Conservation (phyloP, 2,113 vertebrate species). For the Poeciliopsis retropinna region DNA sequence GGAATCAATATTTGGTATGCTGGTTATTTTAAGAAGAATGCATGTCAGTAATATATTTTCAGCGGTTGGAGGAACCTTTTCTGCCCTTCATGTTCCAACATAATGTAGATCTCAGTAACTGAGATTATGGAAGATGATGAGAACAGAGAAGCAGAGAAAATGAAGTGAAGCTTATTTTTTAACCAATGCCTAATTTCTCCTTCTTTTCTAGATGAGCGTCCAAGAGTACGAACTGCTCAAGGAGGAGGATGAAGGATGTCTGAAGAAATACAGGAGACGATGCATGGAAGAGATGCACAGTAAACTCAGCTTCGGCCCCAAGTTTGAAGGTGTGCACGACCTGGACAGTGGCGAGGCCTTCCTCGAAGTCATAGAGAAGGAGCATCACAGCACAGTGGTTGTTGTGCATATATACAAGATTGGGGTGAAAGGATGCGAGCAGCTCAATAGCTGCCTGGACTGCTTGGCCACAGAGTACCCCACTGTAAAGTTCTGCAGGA, state of each 20-base stretch:
- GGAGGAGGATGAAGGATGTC: constrained; percentile 89
- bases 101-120: neutral
- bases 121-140: neutral
- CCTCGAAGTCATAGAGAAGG: constrained; percentile 92
- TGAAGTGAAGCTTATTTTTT: neutral
- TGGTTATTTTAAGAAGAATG: neutral
- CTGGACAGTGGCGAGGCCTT: constrained; percentile 92
- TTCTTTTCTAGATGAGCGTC: constrained; percentile 88
- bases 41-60: neutral
- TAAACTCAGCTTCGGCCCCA: constrained; percentile 92
- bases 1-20: too few relatives aligned
- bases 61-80: too few relatives aligned
- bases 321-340: constrained; percentile 87
- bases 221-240: constrained; percentile 94
- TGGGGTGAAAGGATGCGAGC: constrained; percentile 87
- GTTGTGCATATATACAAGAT: constrained; percentile 93
- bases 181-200: neutral
- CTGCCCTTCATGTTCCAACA: neutral
- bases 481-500: constrained; percentile 93
- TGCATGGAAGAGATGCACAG: constrained; percentile 98
- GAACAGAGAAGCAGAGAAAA: neutral
- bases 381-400: constrained; percentile 88
- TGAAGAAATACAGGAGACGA: constrained; percentile 90
- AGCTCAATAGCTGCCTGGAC: constrained; percentile 87
- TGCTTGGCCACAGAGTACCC: constrained; percentile 89